phyloP scores from a whole-genome alignment of 2,888 invertebrate genomes.

The Poecilus cupreus region DNA sequence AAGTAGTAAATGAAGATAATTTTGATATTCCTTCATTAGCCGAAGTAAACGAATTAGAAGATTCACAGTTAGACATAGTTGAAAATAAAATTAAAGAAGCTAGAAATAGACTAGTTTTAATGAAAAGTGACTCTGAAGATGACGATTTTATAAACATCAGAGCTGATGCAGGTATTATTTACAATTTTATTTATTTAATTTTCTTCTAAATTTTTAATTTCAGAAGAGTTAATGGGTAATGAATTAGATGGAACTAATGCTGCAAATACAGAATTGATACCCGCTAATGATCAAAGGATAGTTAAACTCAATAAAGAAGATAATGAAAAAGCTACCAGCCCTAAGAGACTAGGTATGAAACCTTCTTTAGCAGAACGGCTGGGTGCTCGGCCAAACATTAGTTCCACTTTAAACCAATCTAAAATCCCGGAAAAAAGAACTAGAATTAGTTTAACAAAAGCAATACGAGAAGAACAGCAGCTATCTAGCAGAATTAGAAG shows the following conservation, averaged over 20 bases:
- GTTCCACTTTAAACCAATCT: conserved; percentile 13
- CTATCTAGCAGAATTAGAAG: conserved; percentile 66
- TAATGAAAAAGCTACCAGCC: not conserved
- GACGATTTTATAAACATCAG: conserved; percentile 81
- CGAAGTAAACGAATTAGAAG: conserved; percentile 72
- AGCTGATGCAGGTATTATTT: conserved; percentile 73
- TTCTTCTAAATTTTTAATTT: not conserved
- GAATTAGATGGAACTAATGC: conserved; percentile 43
- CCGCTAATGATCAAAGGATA: not conserved
- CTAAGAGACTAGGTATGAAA: conserved; percentile 64
- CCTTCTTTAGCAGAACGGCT: conserved; percentile 74
- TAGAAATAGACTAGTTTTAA: conserved; percentile 74
- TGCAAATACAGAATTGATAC: not conserved
- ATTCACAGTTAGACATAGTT: conserved; percentile 75
- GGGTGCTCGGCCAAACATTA: conserved; percentile 68
- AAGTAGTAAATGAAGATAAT: conserved; percentile 67
- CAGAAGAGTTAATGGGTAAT: conserved; percentile 55
- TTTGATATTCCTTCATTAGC: conserved; percentile 74
- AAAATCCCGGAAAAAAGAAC: conserved; percentile 58
- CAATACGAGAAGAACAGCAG: conserved; percentile 70
- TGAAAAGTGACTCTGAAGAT: conserved; percentile 78
- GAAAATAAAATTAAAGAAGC: conserved; percentile 79
- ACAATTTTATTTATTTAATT: not conserved
- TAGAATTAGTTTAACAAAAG: conserved; percentile 66
- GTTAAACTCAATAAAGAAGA: conserved; percentile 34